phyloP scores from a whole-genome alignment of 2,888 invertebrate genomes.

The Netelia melanura region DNA sequence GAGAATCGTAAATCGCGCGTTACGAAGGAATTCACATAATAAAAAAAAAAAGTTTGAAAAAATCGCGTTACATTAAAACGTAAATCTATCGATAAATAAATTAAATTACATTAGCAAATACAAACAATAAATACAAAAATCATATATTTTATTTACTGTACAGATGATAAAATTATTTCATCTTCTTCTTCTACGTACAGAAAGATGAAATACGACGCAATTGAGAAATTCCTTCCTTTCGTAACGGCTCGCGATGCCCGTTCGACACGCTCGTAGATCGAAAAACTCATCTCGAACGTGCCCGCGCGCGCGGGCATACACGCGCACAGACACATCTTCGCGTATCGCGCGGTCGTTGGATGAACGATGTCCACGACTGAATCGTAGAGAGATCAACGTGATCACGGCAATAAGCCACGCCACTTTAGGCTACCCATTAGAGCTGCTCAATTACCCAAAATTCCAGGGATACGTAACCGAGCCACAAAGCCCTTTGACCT shows the following conservation, averaged over 20 bases:
- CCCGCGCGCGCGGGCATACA: background rate
- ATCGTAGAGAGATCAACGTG: slow-evolving; percentile 13
- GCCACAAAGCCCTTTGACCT: slow-evolving; percentile 63
- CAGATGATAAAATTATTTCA: background rate
- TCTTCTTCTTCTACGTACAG: background rate
- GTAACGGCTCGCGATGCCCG: slow-evolving; percentile 41
- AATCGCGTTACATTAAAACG: background rate
- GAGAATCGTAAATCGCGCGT: slow-evolving; percentile 67
- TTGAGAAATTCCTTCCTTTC: slow-evolving; percentile 40
- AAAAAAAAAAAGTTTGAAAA: background rate
- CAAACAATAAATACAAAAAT: background rate
- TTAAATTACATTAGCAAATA: too few relatives aligned
- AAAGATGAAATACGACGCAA: slow-evolving; percentile 11
- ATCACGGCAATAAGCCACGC: slow-evolving; percentile 47
- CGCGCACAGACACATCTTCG: background rate
- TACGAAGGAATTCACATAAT: slow-evolving; percentile 44
- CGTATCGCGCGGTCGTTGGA: background rate
- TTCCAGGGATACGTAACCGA: slow-evolving; percentile 63
- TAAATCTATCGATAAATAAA: background rate
- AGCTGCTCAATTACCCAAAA: slow-evolving; percentile 74
- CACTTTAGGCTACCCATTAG: slow-evolving; percentile 69
- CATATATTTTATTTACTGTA: background rate
- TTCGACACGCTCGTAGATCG: slow-evolving; percentile 43
- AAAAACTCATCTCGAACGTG: slow-evolving; percentile 25
- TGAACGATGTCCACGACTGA: slow-evolving; percentile 48